These are phyloP conservation scores for Alethe diademata DNA, from an alignment of 2,113 vertebrate genomes.

Conservation along the genomic window DNA sequence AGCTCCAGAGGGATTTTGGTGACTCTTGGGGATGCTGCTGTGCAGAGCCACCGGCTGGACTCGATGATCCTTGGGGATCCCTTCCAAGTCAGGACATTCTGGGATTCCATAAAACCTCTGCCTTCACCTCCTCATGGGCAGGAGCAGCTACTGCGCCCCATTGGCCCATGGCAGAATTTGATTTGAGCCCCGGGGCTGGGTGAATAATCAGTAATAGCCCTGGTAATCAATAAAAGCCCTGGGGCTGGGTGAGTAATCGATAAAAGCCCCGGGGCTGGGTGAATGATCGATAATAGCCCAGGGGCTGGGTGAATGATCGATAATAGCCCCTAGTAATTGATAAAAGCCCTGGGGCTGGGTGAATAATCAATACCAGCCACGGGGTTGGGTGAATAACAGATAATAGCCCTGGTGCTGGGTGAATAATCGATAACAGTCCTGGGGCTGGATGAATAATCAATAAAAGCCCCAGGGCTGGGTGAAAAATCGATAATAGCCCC, in stretches of 20 bases:
- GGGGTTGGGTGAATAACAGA: too few relatives aligned
- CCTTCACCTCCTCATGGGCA: fast-evolving
- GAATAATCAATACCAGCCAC: too few relatives aligned
- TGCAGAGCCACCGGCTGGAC: not conserved
- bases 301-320: too few relatives aligned
- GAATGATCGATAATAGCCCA: fast-evolving
- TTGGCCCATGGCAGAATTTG: constrained; percentile 32
- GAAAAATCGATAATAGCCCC: too few relatives aligned
- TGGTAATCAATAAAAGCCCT: too few relatives aligned
- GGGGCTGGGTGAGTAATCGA: not conserved
- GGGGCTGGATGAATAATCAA: too few relatives aligned
- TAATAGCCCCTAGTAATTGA: too few relatives aligned
- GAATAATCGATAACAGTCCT: too few relatives aligned
- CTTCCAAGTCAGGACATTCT: not conserved
- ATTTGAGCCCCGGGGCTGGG: not conserved
- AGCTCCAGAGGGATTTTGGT: not conserved
- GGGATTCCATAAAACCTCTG: not conserved
- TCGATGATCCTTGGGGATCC: too few relatives aligned
- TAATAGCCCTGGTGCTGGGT: too few relatives aligned
- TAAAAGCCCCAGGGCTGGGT: not conserved
- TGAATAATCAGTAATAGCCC: not conserved
- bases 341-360: too few relatives aligned
- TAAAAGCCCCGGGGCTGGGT: not conserved
- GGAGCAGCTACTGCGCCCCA: not conserved
- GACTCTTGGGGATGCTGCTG: not conserved